phyloP scores from a whole-genome alignment of 2,888 invertebrate genomes.

The Dolichopus griseipennis region DNA sequence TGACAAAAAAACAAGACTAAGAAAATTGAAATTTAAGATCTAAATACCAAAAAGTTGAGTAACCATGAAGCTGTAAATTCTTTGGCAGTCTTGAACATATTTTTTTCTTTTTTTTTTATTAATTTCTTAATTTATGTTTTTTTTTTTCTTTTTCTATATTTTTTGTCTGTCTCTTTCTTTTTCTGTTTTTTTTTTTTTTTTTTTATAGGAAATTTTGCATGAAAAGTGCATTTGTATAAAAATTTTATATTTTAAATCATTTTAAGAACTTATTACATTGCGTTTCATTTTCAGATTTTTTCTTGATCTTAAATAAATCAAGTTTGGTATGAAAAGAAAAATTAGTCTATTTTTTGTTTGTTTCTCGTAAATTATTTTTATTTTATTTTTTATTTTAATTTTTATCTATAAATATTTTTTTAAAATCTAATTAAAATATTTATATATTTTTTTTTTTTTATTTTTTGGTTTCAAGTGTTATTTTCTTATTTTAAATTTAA shows the following conservation, averaged over 20 bases:
- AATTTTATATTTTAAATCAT: not conserved
- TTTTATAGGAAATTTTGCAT: not conserved
- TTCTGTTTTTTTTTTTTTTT: not conserved
- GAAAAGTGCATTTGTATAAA: not conserved
- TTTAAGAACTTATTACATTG: not conserved
- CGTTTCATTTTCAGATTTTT: not conserved
- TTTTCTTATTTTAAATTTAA: not conserved
- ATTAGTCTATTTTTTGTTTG: too few relatives aligned
- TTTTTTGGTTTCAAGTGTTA: too few relatives aligned
- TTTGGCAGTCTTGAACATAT: not conserved
- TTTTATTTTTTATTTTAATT: not conserved
- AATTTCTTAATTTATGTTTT: not conserved
- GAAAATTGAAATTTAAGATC: not conserved
- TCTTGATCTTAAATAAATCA: not conserved
- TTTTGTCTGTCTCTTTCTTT: not conserved
- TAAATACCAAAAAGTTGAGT: slow-evolving; percentile 12
- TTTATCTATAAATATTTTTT: not conserved
- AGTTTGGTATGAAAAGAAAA: not conserved
- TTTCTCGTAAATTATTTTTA: too few relatives aligned
- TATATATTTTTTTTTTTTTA: not conserved
- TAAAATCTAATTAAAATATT: slow-evolving; percentile 1
- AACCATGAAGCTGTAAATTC: slow-evolving; percentile 13
- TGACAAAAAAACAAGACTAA: not conserved
- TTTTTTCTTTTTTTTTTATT: not conserved
- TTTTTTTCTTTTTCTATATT: not conserved